Percentiles rank a stretch among this genome's conserved stretches.
Evolutionary conservation across 2,113 vertebrate genomes (phyloP).

Genomic region (Percopsis transmontana): DNA sequence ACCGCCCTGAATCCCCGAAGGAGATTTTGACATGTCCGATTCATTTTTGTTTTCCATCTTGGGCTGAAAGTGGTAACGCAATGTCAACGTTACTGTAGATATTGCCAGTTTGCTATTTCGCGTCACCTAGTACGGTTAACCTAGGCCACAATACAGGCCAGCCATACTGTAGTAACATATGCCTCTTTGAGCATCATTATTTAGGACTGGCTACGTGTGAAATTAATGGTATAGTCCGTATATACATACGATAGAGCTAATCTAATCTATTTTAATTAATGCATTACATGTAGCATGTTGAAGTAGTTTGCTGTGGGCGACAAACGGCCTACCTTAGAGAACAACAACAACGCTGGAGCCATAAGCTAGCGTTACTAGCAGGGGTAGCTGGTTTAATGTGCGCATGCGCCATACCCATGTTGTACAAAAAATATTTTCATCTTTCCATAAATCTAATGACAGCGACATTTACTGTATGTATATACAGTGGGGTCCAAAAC

Average conservation of each 20-base stretch:
- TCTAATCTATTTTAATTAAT: not conserved
- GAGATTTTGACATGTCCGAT: not conserved
- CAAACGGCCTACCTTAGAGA: not conserved
- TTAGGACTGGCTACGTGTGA: not conserved
- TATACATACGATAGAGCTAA: not conserved
- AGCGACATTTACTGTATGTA: no score
- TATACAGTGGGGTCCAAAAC: no score
- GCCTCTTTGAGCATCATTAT: no score
- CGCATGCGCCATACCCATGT: not conserved
- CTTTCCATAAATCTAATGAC: no score
- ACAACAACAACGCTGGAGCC: not conserved
- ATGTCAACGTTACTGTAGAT: no score
- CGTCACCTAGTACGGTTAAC: no score
- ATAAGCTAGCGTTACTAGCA: not conserved
- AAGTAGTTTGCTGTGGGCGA: not conserved
- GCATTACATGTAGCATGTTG: not conserved
- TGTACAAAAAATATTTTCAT: no score
- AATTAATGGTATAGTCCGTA: not conserved
- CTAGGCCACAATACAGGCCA: no score
- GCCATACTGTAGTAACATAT: no score
- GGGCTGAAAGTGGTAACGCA: no score
- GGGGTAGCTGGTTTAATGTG: not conserved
- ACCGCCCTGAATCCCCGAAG: not conserved
- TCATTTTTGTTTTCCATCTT: slow-evolving; percentile 3
- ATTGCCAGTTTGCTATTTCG: no score